These are phyloP conservation scores for Volucella zonaria DNA, from an alignment of 2,888 invertebrate species.

Conservation along the genomic window DNA sequence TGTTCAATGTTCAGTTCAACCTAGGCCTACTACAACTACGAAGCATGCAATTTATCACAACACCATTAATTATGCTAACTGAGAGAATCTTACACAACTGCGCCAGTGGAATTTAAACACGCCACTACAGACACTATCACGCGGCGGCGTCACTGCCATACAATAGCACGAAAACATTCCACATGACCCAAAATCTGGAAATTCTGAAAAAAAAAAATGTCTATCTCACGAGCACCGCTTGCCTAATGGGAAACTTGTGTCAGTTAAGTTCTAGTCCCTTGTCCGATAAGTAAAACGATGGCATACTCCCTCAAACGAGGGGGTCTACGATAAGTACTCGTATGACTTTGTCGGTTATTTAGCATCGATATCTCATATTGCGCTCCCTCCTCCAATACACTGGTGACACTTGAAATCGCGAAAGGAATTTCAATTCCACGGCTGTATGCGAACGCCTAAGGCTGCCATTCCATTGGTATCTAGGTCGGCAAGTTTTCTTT, in stretches of 20 bases:
- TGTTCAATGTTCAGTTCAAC: background rate
- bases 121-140: background rate
- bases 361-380: constrained; percentile 9
- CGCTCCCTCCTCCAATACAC: background rate
- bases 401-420: constrained; percentile 7
- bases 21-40: background rate
- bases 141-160: background rate
- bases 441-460: background rate
- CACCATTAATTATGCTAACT: constrained; percentile 60
- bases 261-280: constrained; percentile 47
- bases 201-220: constrained; percentile 56
- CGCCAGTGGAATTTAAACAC: background rate
- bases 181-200: constrained; percentile 61
- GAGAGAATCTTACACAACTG: constrained; percentile 44
- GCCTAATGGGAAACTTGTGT: constrained; percentile 69
- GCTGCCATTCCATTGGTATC: background rate
- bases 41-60: constrained; percentile 48
- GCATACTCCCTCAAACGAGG: constrained; percentile 1
- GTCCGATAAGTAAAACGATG: constrained; percentile 21
- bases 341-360: constrained; percentile 4
- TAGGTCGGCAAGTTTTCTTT: constrained; percentile 42
- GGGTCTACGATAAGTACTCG: no score
- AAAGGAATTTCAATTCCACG: background rate
- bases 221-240: constrained; percentile 44
- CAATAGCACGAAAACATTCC: constrained; percentile 34